Percentiles rank a stretch among this genome's conserved stretches.
phyloP scores from a whole-genome alignment of 2,113 vertebrate genomes.

The Vicugna pacos region DNA sequence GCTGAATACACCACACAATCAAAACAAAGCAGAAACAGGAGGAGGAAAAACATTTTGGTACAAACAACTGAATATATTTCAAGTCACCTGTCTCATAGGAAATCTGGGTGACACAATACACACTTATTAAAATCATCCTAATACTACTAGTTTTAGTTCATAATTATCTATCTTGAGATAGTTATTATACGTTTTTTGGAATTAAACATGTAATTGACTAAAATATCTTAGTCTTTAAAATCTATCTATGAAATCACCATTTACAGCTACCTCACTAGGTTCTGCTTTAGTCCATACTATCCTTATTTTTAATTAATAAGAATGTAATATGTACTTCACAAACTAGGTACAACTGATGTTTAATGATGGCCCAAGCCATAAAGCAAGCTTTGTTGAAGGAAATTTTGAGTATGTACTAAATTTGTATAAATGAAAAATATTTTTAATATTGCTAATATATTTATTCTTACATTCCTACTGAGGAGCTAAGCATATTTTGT shows the following conservation, averaged over 20 bases:
- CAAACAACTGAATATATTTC: slow-evolving; percentile 12
- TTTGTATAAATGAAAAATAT: not conserved
- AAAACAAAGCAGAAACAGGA: not conserved
- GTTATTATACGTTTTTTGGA: not conserved
- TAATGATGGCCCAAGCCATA: not conserved
- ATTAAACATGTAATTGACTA: not conserved
- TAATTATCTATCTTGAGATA: not conserved
- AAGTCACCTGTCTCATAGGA: not conserved
- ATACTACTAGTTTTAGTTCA: not conserved
- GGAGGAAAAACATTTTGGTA: not conserved
- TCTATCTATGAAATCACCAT: not conserved
- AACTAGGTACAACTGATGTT: not conserved
- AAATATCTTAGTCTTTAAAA: slow-evolving; percentile 33
- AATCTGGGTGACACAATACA: not conserved
- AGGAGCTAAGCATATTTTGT: not conserved
- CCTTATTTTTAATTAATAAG: not conserved
- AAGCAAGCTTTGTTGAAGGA: not conserved
- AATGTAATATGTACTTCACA: not conserved
- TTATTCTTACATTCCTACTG: not conserved
- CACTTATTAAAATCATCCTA: not conserved
- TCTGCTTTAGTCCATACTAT: not conserved
- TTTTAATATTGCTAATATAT: not conserved
- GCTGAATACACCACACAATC: slow-evolving; percentile 33
- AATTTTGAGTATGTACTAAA: not conserved
- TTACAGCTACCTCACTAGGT: not conserved